Percentiles rank a stretch among this genome's conserved stretches.
phyloP scores from a whole-genome alignment of 1,140 invertebrate species.

The Euura saliciscinereae region DNA sequence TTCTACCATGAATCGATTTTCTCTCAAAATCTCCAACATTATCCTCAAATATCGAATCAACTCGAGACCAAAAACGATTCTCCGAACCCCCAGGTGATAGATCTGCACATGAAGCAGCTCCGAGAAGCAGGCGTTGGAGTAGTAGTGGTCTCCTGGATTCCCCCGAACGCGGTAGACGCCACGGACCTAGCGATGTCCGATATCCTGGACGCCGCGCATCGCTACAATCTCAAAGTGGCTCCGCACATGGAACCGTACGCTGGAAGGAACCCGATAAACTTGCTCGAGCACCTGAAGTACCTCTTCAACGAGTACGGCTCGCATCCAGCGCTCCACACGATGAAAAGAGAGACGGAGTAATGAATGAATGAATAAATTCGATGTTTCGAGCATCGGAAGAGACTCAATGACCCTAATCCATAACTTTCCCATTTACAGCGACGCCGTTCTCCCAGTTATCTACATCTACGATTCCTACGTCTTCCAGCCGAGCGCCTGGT shows the following conservation, averaged over 20 bases:
- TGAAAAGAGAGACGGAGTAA: slow-evolving; percentile 55
- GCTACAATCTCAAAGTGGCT: slow-evolving; percentile 56
- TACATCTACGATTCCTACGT: slow-evolving; percentile 67
- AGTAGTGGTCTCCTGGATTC: slow-evolving; percentile 57
- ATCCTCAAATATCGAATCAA: neutral
- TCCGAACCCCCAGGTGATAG: slow-evolving; percentile 40
- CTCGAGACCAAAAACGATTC: too few relatives aligned
- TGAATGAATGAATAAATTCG: slow-evolving; percentile 12
- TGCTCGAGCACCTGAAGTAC: slow-evolving; percentile 52
- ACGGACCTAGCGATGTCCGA: slow-evolving; percentile 51
- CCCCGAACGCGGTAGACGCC: slow-evolving; percentile 50
- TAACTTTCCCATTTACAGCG: slow-evolving; percentile 30
- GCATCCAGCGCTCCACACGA: slow-evolving; percentile 61
- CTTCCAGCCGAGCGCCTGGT: slow-evolving; percentile 58
- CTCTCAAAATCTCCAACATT: neutral
- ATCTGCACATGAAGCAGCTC: slow-evolving; percentile 57
- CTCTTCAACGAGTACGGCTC: slow-evolving; percentile 49
- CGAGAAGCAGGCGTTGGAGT: slow-evolving; percentile 56
- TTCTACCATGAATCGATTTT: neutral
- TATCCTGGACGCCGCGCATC: slow-evolving; percentile 54
- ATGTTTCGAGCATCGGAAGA: neutral
- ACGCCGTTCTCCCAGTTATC: slow-evolving; percentile 59
- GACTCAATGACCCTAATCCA: neutral
- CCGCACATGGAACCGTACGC: slow-evolving; percentile 58
- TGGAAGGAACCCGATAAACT: slow-evolving; percentile 55